Conservation (phyloP, 2,113 vertebrate genomes). For the Mastomys coucha region DNA sequence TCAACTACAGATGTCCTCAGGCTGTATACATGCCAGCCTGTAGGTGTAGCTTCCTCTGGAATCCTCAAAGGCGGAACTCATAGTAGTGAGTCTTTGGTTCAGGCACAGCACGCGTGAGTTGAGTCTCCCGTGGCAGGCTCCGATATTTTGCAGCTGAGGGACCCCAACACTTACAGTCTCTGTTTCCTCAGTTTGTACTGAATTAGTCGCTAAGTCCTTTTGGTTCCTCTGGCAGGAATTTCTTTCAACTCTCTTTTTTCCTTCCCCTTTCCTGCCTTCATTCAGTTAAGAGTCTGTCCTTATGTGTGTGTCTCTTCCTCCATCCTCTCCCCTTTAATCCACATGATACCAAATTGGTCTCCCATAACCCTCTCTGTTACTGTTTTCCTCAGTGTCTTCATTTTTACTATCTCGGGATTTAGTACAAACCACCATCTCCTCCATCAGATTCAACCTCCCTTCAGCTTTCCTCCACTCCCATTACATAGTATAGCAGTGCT, state of each 20-base stretch:
- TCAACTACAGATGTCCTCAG: too few relatives aligned
- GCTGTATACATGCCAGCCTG: too few relatives aligned
- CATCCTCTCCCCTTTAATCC: not conserved
- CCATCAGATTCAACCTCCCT: not conserved
- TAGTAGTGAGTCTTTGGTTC: too few relatives aligned
- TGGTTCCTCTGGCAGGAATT: not conserved
- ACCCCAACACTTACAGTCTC: not conserved
- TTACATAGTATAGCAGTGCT: not conserved
- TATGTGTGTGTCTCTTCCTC: not conserved
- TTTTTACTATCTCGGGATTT: constrained; percentile 2
- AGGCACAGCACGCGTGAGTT: too few relatives aligned
- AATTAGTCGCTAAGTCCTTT: not conserved
- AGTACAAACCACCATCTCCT: not conserved
- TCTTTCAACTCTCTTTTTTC: not conserved
- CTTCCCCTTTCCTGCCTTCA: not conserved
- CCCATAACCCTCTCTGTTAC: not conserved
- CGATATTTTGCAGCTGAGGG: too few relatives aligned
- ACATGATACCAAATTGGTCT: not conserved
- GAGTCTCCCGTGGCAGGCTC: too few relatives aligned
- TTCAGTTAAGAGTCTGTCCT: not conserved
- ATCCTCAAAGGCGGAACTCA: too few relatives aligned
- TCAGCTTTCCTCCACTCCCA: not conserved
- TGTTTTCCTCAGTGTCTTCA: not conserved
- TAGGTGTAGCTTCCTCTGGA: too few relatives aligned
- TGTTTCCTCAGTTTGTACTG: not conserved